Evolutionary conservation across 2,888 invertebrate genomes (phyloP).

Genomic region (Mythimna impura): DNA sequence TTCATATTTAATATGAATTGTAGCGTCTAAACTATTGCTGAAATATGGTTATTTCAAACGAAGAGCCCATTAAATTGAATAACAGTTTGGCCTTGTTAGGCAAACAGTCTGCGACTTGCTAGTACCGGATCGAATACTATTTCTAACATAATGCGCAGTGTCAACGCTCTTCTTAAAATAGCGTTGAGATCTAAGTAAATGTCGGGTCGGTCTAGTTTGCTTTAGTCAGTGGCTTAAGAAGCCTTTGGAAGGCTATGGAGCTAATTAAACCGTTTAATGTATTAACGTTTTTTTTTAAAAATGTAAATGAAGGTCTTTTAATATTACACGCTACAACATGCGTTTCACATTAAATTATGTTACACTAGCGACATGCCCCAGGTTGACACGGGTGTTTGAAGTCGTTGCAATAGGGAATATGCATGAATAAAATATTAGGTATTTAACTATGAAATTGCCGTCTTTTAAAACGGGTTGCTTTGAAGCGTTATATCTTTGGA

Average conservation of each 20-base stretch:
- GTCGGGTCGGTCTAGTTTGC: not conserved
- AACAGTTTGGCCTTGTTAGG: conserved; percentile 11
- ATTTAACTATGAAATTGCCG: too few relatives aligned
- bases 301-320: not conserved
- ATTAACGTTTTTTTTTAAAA: too few relatives aligned
- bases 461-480: too few relatives aligned
- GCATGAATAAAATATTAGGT: too few relatives aligned
- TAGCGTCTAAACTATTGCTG: conserved; percentile 21
- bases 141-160: not conserved
- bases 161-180: conserved; percentile 23
- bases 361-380: not conserved
- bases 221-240: not conserved
- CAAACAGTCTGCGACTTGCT: conserved; percentile 6
- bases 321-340: not conserved
- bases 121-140: not conserved
- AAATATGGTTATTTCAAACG: conserved; percentile 22
- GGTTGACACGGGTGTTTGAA: too few relatives aligned
- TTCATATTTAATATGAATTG: conserved; percentile 16
- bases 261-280: too few relatives aligned
- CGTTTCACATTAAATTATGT: not conserved
- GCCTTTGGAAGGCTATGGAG: not conserved
- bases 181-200: conserved; percentile 12
- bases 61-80: conserved; percentile 29
- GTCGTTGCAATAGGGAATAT: too few relatives aligned
- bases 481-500: too few relatives aligned